Percentiles rank a stretch among this genome's conserved stretches.
phyloP scores from a whole-genome alignment of 2,797 vertebrate genomes.

The Spondyliosoma cantharus region DNA sequence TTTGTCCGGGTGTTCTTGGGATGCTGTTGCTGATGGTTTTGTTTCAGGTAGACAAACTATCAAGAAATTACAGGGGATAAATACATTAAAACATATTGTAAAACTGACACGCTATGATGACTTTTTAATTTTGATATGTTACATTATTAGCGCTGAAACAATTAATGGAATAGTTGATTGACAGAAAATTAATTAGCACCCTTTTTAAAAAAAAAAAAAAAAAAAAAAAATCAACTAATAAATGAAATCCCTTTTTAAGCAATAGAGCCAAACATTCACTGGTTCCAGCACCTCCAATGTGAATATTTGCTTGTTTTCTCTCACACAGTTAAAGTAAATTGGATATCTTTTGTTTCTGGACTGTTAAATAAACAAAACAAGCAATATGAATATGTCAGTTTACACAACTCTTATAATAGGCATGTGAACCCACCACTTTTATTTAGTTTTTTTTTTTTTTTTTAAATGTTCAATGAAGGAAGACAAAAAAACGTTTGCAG shows the following conservation, averaged over 20 bases:
- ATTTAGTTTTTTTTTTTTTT: no score
- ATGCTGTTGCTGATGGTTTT: constrained; percentile 4
- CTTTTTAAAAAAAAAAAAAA: not conserved
- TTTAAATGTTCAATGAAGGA: no score
- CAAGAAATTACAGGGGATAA: not conserved
- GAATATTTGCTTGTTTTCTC: constrained; percentile 7
- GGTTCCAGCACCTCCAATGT: not conserved
- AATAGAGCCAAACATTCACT: not conserved
- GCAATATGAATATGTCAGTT: not conserved
- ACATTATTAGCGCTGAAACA: not conserved
- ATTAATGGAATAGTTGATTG: no score
- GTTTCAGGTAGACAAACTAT: constrained; percentile 10
- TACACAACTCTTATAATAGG: not conserved
- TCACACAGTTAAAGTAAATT: not conserved
- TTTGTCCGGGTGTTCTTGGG: not conserved
- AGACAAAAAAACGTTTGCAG: no score
- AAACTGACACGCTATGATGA: not conserved
- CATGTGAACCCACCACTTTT: no score
- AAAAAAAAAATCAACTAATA: not conserved
- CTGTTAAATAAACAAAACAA: not conserved
- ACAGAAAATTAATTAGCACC: not conserved
- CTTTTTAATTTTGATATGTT: not conserved
- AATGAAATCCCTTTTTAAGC: not conserved
- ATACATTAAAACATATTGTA: not conserved
- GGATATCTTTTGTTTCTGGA: not conserved